These are phyloP conservation scores for Drosophila kepulauana DNA, from an alignment of 1,140 invertebrate species.

Conservation along the genomic window DNA sequence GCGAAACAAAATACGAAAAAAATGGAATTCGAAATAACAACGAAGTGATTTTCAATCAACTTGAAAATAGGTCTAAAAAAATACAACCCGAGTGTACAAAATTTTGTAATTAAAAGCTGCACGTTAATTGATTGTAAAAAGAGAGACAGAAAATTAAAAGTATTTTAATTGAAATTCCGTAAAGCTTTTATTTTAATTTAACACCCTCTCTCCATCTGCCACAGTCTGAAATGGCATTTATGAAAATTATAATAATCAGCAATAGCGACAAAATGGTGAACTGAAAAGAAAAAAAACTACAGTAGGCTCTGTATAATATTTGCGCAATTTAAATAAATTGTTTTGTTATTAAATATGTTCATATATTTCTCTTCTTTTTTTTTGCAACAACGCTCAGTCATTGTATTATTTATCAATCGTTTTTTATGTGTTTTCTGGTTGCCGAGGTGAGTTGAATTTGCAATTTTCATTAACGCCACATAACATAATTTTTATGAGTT, in stretches of 20 bases:
- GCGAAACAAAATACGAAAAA: constrained; percentile 15
- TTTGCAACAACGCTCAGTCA: background rate
- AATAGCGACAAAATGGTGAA: constrained; percentile 24
- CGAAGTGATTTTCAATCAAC: constrained; percentile 40
- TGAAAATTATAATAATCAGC: constrained; percentile 67
- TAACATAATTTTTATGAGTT: constrained; percentile 65
- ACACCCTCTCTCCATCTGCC: too few relatives aligned
- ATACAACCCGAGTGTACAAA: constrained; percentile 9
- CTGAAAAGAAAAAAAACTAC: constrained; percentile 22
- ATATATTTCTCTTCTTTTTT: constrained; percentile 15
- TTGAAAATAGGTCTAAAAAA: constrained; percentile 21
- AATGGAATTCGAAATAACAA: background rate
- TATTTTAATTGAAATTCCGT: constrained; percentile 69
- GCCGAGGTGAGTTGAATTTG: constrained; percentile 48
- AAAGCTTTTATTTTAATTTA: constrained; percentile 58
- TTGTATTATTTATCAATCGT: constrained; percentile 17
- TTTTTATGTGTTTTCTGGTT: constrained; percentile 7
- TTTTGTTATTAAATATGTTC: constrained; percentile 36
- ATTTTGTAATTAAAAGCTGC: constrained; percentile 61
- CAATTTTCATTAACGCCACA: constrained; percentile 73
- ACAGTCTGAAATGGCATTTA: constrained; percentile 38
- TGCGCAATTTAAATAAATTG: constrained; percentile 65
- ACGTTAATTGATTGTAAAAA: constrained; percentile 62
- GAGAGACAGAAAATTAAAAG: constrained; percentile 39
- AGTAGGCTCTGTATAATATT: constrained; percentile 63